Conservation (phyloP, 2,888 invertebrate genomes). For the Muschampia staudingeri region DNA sequence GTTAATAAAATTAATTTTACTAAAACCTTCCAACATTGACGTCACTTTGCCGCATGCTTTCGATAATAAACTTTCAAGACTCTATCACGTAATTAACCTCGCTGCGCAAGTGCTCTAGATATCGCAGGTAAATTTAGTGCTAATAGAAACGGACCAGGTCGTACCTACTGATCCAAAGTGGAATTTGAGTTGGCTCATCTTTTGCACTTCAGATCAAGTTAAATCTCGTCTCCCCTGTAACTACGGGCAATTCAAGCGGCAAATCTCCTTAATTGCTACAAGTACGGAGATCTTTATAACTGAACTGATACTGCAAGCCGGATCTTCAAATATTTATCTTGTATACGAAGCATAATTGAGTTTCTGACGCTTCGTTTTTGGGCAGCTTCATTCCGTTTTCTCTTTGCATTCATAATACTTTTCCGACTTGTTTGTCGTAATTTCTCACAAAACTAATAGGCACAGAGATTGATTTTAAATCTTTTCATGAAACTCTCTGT, state of each 20-base stretch:
- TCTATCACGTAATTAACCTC: slow-evolving; percentile 35
- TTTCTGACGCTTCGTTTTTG: slow-evolving; percentile 40
- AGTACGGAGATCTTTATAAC: slow-evolving; percentile 74
- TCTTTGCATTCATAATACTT: slow-evolving; percentile 30
- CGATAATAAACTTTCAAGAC: slow-evolving; percentile 32
- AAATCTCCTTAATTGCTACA: slow-evolving; percentile 83
- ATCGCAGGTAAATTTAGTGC: slow-evolving; percentile 57
- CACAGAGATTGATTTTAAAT: not conserved
- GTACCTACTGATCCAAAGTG: slow-evolving; percentile 70
- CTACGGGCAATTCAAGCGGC: slow-evolving; percentile 74
- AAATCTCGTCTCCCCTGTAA: slow-evolving; percentile 24
- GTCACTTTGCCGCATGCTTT: not conserved
- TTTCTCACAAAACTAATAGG: not conserved
- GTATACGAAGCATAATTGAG: slow-evolving; percentile 45
- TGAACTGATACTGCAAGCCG: slow-evolving; percentile 63
- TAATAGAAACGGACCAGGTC: slow-evolving; percentile 57
- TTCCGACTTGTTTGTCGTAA: not conserved
- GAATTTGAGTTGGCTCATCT: slow-evolving; percentile 57
- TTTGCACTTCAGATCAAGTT: slow-evolving; percentile 48
- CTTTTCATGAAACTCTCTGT: no score
- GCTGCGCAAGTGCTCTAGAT: slow-evolving; percentile 40
- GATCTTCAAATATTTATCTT: slow-evolving; percentile 65
- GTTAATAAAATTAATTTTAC: not conserved
- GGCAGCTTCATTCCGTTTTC: slow-evolving; percentile 24
- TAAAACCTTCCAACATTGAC: not conserved